Conservation (phyloP, 2,888 invertebrate species). For the Acholoe squamosa region DNA sequence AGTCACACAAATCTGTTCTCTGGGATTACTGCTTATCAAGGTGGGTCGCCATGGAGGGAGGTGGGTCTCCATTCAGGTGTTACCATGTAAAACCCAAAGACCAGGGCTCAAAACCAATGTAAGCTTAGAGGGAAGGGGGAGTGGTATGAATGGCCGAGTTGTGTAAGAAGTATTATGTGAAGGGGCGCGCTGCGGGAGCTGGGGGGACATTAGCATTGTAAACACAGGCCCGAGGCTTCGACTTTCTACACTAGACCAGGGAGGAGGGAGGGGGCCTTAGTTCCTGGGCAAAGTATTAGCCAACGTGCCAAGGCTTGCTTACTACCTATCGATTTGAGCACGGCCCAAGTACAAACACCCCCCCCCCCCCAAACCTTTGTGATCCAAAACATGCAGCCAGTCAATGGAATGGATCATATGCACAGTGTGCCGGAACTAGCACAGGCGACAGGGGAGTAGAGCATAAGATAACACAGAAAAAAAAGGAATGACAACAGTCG, state of each 20-base stretch:
- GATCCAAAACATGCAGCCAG: no score
- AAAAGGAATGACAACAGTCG: no score
- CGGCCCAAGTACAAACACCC: conserved; percentile 34
- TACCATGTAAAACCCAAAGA: conserved; percentile 38
- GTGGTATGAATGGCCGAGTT: not conserved
- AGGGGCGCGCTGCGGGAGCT: not conserved
- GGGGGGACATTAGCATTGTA: conserved; percentile 37
- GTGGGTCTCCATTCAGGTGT: not conserved
- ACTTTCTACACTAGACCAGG: conserved; percentile 31
- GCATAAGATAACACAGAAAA: no score
- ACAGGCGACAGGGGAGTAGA: no score
- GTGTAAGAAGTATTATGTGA: conserved; percentile 33
- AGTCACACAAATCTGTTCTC: no score
- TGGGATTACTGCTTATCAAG: no score
- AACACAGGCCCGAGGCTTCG: not conserved
- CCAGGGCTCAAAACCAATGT: not conserved
- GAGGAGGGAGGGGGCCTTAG: not conserved
- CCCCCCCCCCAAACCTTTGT: no score
- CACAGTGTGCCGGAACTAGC: no score
- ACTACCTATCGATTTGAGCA: conserved; percentile 46
- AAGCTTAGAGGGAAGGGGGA: not conserved
- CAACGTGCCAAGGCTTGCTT: conserved; percentile 27
- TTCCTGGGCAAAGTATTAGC: conserved; percentile 18
- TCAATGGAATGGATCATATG: no score
- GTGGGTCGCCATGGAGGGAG: not conserved